Base-by-base conservation (phyloP, 2,113 vertebrate species). In the Microtus oregoni region DNA sequence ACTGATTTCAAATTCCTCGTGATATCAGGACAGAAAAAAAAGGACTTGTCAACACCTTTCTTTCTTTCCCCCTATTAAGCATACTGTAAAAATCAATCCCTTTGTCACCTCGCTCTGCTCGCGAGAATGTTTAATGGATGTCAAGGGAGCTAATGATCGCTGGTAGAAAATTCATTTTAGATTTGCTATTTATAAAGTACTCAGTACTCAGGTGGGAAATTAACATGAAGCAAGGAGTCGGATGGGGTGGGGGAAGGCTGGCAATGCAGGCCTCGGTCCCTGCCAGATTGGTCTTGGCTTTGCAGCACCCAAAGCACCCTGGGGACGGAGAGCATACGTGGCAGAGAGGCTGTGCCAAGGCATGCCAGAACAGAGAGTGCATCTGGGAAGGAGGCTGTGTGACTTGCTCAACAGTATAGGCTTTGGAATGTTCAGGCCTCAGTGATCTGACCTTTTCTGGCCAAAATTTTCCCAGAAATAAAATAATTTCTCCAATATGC, bases 141-240 rank as follows among this genome's bases (percentile, higher is more conserved):
- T 98, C 98, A 98, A 98, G 98, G 98, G 98, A 99, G 98, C 98
- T 99, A 99, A 99, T 99, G 98, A 99, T 98, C 97, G 98, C 98
- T 98, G 98, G 98, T 98, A 98, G 98, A 98, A 99, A 99, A 99
- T 99, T 99, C 98, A 98, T 99, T 99, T 98, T 98, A 98, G 98
- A 98, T 99, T 98, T 99, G 98, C 98, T 99, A 99, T 99, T 99
- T 99, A 99, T 99, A 99, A 99, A 98, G 98, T 98, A 98, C 98
- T 98, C 97, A 98, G 98, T 98, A 98, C 98, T 99, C 98, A 99
- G 98, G 98, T 99, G 98, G 98, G 98, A 98, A 99, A 99, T 99
- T 99, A 99, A 98, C 98, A 98, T 98, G 97, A 98, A 97, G 98
- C 98, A 97, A 95, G 88, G 97, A 97, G 97, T 97, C 96, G 73